These are phyloP conservation scores for Boloria selene DNA, from an alignment of 2,888 invertebrate species.

Conservation along the genomic window DNA sequence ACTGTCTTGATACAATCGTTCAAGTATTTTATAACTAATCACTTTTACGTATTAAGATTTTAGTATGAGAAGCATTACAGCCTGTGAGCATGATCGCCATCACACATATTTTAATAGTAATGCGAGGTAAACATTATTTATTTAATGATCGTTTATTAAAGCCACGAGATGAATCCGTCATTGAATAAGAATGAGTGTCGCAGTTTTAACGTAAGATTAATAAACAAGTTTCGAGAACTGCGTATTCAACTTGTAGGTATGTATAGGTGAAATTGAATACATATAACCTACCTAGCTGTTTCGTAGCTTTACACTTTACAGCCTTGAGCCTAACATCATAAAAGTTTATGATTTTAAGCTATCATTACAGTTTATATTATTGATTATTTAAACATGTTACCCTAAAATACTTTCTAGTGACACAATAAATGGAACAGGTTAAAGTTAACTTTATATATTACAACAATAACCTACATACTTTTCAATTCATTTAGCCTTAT, in stretches of 20 bases:
- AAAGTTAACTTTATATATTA: too few relatives aligned
- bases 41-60: slow-evolving; percentile 13
- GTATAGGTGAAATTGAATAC: slow-evolving; percentile 11
- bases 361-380: not conserved
- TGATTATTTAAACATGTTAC: not conserved
- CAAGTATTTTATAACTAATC: not conserved
- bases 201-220: slow-evolving; percentile 28
- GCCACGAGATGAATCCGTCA: slow-evolving; percentile 34
- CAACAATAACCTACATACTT: too few relatives aligned
- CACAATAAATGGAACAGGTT: too few relatives aligned
- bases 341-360: slow-evolving; percentile 15
- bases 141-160: slow-evolving; percentile 36
- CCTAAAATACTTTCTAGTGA: too few relatives aligned
- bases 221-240: slow-evolving; percentile 29
- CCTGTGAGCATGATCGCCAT: not conserved
- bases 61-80: not conserved
- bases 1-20: not conserved
- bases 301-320: slow-evolving; percentile 1
- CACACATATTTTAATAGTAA: slow-evolving; percentile 14
- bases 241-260: slow-evolving; percentile 1
- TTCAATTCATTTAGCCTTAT: not conserved
- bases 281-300: slow-evolving; percentile 1
- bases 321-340: not conserved
- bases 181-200: slow-evolving; percentile 29
- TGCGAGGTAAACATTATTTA: slow-evolving; percentile 27